phyloP scores from a whole-genome alignment of 1,140 invertebrate species.

The Tachypleus tridentatus region DNA sequence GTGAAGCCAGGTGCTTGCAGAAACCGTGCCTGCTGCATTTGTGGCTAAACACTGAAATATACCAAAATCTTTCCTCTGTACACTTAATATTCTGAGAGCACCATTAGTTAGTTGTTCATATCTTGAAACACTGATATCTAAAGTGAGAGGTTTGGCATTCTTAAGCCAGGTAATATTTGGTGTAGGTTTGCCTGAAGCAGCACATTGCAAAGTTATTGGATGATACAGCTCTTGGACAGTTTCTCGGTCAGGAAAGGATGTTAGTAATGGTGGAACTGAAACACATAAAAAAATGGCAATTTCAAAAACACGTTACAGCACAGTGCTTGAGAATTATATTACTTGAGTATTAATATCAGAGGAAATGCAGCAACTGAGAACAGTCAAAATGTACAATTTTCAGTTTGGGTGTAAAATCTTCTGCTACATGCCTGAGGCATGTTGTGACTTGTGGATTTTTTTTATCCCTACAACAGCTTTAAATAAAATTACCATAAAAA shows the following conservation, averaged over 20 bases:
- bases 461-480: no score
- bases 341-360: no score
- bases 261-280: neutral
- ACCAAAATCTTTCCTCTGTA: conserved; percentile 74
- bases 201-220: conserved; percentile 32
- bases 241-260: conserved; percentile 17
- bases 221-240: conserved; percentile 33
- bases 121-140: conserved; percentile 23
- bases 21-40: conserved; percentile 79
- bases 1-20: conserved; percentile 78
- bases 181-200: conserved; percentile 31
- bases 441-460: no score
- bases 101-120: conserved; percentile 62
- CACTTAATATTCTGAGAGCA: conserved; percentile 62
- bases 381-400: conserved; percentile 34
- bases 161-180: conserved; percentile 36
- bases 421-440: neutral
- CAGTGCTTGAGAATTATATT: no score
- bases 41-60: conserved; percentile 90
- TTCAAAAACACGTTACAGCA: no score
- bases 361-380: neutral
- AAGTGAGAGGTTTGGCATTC: conserved; percentile 28
- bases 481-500: no score
- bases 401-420: conserved; percentile 17
- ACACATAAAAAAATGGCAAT: no score